Evolutionary conservation across 2,113 vertebrate genomes (phyloP), one percentile per base, ranked within the genome.

Genomic region (Mirza zaza): DNA sequence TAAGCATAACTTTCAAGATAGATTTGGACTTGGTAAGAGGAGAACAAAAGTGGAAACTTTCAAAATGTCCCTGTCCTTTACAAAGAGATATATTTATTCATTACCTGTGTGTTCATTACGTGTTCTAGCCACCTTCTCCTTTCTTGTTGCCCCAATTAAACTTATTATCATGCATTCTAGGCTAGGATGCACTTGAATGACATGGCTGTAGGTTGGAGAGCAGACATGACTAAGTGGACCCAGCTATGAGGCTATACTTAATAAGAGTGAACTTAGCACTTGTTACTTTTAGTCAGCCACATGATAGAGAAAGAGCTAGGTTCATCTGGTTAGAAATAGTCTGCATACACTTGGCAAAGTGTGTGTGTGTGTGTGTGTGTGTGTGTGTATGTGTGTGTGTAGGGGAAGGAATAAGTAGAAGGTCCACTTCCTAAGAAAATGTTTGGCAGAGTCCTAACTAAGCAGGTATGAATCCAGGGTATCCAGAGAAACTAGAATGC

Each of bases 11-110:
- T 95, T 76, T 89, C 27, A 65, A 86, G 95, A 83, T 65, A 94
- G 63, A 93, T 83, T 68, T 96, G 61, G 63, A 83, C 34, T 86
- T 91, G 76, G 59, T 21, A 92, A 32, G 18, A 88, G 50, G n/a
- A 94, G 23, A 84, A 81, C 8, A 91, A 21, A 81, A 68, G n/a
- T 70, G 57, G 25, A 57, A 90, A 85, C 20, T 65, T 67, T 76
- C 29, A 8, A 76, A 96, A 87, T 77, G 17, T 52, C 23, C 29
- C 45, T 61, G 12, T 67, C 34, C 21, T 96, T 94, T 71, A 34
- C 57, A 83, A 81, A 18, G 68, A 8, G 63, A 32, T 5, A 79
- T 52, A 42, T 29, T 18, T 84, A 5, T 76, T 94, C 55, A 75
- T 50, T 76, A 39, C 34, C 27, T 79, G 14, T 34, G 29, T 48